These are phyloP conservation scores for Eurosta solidaginis DNA, from an alignment of 1,140 invertebrate species.

Conservation along the genomic window DNA sequence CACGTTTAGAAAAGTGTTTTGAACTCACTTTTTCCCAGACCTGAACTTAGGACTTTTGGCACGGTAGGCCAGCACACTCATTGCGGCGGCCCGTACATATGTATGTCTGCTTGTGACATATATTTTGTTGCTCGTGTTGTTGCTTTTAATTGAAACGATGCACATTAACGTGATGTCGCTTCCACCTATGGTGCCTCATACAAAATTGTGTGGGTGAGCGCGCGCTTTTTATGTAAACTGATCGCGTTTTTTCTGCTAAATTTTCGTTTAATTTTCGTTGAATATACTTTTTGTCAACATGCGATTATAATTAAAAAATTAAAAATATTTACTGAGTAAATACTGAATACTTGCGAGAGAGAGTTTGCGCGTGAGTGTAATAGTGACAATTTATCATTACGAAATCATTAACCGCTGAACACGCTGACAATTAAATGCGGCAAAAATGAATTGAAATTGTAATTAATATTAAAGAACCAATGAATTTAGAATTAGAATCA, in stretches of 20 bases:
- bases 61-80: too few relatives aligned
- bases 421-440: constrained; percentile 17
- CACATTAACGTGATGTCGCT: not conserved
- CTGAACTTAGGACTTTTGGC: too few relatives aligned
- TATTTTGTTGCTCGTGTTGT: not conserved
- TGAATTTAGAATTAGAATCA: not conserved
- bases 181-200: not conserved
- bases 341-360: not conserved
- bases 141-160: constrained; percentile 3
- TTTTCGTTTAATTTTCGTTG: not conserved
- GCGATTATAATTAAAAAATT: not conserved
- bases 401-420: constrained; percentile 9
- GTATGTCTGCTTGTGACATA: not conserved
- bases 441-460: constrained; percentile 16
- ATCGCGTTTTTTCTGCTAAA: constrained; percentile 17
- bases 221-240: too few relatives aligned
- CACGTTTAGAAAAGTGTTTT: too few relatives aligned
- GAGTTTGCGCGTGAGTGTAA: not conserved
- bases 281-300: not conserved
- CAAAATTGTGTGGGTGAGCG: not conserved
- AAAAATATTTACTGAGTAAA: not conserved
- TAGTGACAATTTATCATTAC: constrained; percentile 17
- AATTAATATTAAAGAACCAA: constrained; percentile 3
- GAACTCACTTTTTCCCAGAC: too few relatives aligned
- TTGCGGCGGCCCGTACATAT: too few relatives aligned